Evolutionary conservation across 2,113 vertebrate genomes (phyloP).

Genomic region (Anarhynchus alexandrinus): DNA sequence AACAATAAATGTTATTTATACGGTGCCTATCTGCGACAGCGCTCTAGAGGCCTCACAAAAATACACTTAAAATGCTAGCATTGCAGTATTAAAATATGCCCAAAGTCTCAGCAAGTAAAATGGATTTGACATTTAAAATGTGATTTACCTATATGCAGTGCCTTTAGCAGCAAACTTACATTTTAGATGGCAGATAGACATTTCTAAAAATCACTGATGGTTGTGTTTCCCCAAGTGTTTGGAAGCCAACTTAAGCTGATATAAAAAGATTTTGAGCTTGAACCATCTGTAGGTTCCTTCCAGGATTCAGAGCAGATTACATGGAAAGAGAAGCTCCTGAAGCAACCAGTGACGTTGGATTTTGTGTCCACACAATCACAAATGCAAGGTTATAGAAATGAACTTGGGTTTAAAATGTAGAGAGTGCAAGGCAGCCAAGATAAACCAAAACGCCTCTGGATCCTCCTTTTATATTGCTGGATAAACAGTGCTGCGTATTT

Average conservation of each 20-base stretch:
- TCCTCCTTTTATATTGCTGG: not conserved
- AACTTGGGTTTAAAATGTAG: not conserved
- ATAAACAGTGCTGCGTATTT: not conserved
- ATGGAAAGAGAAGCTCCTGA: not conserved
- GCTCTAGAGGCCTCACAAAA: slow-evolving; percentile 67
- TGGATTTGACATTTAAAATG: slow-evolving; percentile 16
- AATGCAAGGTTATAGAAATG: not conserved
- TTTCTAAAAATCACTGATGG: not conserved
- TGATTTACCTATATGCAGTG: not conserved
- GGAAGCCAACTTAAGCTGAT: not conserved
- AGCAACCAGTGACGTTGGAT: not conserved
- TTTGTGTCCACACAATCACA: not conserved
- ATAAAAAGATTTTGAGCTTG: not conserved
- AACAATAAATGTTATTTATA: slow-evolving; percentile 81
- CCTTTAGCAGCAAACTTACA: not conserved
- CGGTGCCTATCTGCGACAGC: slow-evolving; percentile 42
- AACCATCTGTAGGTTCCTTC: not conserved
- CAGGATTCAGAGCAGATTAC: not conserved
- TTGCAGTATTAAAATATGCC: slow-evolving; percentile 57
- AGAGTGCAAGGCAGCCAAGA: not conserved
- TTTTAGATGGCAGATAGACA: not conserved
- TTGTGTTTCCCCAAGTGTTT: not conserved
- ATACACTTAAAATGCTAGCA: slow-evolving; percentile 64
- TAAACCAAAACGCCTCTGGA: not conserved
- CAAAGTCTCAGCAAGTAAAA: slow-evolving; percentile 28